Evolutionary conservation across 2,888 invertebrate species (phyloP).

Genomic region (Rotaria socialis): DNA sequence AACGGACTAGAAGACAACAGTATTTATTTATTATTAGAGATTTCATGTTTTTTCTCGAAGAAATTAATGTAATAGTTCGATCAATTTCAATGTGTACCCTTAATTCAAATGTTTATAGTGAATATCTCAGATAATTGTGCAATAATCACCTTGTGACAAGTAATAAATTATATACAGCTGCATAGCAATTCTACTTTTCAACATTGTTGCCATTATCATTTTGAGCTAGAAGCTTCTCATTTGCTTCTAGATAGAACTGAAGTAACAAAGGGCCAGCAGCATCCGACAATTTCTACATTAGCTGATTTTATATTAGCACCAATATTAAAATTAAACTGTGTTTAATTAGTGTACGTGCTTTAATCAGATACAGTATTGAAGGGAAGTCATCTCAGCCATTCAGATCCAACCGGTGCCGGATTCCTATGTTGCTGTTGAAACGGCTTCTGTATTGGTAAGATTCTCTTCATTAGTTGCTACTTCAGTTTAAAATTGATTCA

Average conservation of each 20-base stretch:
- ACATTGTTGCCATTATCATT: background rate
- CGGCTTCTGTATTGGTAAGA: background rate
- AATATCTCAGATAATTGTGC: background rate
- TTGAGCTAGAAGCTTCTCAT: background rate
- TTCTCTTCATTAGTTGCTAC: background rate
- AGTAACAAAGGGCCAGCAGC: background rate
- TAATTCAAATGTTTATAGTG: background rate
- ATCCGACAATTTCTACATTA: background rate
- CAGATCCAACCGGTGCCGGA: too few relatives aligned
- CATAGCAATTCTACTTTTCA: background rate
- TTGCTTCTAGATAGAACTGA: background rate
- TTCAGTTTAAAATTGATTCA: background rate
- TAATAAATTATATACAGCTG: background rate
- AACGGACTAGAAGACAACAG: too few relatives aligned
- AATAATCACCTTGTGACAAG: background rate
- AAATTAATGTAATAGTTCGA: too few relatives aligned
- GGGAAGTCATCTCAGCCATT: background rate
- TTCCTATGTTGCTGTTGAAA: background rate
- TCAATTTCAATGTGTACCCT: background rate
- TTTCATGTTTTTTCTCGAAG: too few relatives aligned
- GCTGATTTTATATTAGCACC: background rate
- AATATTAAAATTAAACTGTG: background rate
- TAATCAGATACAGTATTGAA: background rate
- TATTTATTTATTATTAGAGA: too few relatives aligned
- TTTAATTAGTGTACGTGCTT: background rate